A percentile compares a stretch with the other conserved stretches of the same genome.
Evolutionary conservation across 1,140 invertebrate genomes (phyloP).

Genomic region (Drosophila mayri): DNA sequence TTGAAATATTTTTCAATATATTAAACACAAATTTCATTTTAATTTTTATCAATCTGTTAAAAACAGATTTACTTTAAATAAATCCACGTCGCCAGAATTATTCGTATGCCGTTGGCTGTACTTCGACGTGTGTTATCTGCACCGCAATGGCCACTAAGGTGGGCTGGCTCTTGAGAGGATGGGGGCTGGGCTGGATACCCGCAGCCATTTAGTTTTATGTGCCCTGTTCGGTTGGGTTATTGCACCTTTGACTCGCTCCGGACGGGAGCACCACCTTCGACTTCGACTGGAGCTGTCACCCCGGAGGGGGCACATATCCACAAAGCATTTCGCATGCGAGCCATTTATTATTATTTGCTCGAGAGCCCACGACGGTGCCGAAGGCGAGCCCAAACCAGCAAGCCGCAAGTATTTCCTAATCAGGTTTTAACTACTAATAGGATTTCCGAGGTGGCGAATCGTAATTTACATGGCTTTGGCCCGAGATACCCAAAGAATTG

Average conservation of each 20-base stretch:
- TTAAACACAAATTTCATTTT: not conserved
- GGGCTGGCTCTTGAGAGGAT: slow-evolving; percentile 1
- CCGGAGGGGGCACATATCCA: slow-evolving; percentile 35
- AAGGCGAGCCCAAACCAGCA: slow-evolving; percentile 24
- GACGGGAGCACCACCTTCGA: slow-evolving; percentile 21
- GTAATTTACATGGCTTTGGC: slow-evolving; percentile 85
- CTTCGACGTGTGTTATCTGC: slow-evolving; percentile 58
- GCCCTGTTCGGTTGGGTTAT: slow-evolving; percentile 67
- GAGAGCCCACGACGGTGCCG: slow-evolving; percentile 21
- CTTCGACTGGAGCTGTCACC: slow-evolving; percentile 40
- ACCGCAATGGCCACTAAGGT: slow-evolving; percentile 57
- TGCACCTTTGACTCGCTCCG: slow-evolving; percentile 78
- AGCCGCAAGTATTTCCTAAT: slow-evolving; percentile 81
- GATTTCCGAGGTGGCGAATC: slow-evolving; percentile 84
- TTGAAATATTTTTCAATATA: not conserved
- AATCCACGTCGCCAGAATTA: not conserved
- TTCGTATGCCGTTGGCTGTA: slow-evolving; percentile 4
- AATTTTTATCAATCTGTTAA: not conserved
- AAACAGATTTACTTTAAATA: not conserved
- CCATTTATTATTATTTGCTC: slow-evolving; percentile 80
- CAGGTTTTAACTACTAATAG: slow-evolving; percentile 83
- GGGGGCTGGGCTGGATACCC: slow-evolving; percentile 32
- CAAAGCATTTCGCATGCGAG: slow-evolving; percentile 71
- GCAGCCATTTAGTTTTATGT: slow-evolving; percentile 80
- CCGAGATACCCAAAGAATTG: slow-evolving; percentile 85